Evolutionary conservation across 1,140 invertebrate genomes (phyloP), one percentile per base, ranked within the genome.

Genomic region (Pararge aegeria): DNA sequence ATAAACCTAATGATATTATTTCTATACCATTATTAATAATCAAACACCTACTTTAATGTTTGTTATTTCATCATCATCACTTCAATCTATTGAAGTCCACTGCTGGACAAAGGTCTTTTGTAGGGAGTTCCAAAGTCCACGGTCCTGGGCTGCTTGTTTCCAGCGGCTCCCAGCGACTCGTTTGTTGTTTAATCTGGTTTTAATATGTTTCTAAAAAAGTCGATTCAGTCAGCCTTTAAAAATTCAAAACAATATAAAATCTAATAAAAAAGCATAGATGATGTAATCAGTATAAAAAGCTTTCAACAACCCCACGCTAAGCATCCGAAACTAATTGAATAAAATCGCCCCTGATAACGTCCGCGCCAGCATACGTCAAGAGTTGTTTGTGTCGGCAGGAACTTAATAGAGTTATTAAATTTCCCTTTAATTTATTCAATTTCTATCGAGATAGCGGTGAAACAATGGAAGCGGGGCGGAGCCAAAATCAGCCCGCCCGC

Each of bases 401-500:
- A 76, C 75, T 75, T 85, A 85, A 88, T 85, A 82, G 75, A 83
- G 79, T 82, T 83, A 86, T 83, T 83, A 84, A 86, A 85, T 88
- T 87, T 80, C 67, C 37, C 77, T 75, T 79, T 88, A 88, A 88
- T 88, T 85, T 83, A 88, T 88, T 88, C 85, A 83, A 88, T 88
- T 86, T 85, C 27, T 68, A 24, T 48, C 62, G 65, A 67, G 64
- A 62, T 66, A 67, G 68, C 44, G 64, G 40, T 48, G 52, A 46
- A 57, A 88, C 85, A 88, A 88, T 86, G 83, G 77, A 51, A 68
- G 75, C 55, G 55, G 67, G 85, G 81, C 81, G 83, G 83, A 58
- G 78, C 78, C 20, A 40, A n/a, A n/a, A n/a, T n/a, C n/a, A 19
- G 9, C 13, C 19, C 66, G 34, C 78, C 80, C 80, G 72, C 73